Evolutionary conservation across 2,113 vertebrate species (phyloP).

Genomic region (Sitta europaea): DNA sequence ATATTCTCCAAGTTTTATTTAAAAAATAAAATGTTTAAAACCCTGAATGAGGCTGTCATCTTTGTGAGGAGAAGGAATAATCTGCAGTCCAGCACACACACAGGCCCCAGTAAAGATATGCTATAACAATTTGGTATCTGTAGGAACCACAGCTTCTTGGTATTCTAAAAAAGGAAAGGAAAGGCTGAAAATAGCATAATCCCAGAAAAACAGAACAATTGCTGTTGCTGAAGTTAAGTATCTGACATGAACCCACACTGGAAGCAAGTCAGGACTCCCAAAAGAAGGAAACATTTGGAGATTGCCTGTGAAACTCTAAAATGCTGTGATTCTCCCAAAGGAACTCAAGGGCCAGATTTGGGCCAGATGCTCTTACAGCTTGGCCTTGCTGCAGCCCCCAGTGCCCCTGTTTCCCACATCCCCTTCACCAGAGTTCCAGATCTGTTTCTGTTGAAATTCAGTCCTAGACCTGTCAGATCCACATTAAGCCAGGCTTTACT

Average conservation of each 20-base stretch:
- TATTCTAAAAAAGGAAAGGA: not conserved
- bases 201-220: conserved; percentile 16
- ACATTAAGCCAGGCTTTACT: not conserved
- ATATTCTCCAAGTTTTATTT: not conserved
- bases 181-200: conserved; percentile 9
- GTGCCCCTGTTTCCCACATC: not conserved
- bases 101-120: not conserved
- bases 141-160: not conserved
- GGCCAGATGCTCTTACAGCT: not conserved
- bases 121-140: not conserved
- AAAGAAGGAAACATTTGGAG: not conserved
- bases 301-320: not conserved
- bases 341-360: not conserved
- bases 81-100: not conserved
- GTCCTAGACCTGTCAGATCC: not conserved
- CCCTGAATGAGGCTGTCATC: not conserved
- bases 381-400: not conserved
- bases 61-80: not conserved
- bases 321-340: not conserved
- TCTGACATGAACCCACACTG: not conserved
- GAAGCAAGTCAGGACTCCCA: not conserved
- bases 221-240: not conserved
- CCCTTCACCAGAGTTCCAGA: not conserved
- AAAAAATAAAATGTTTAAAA: not conserved
- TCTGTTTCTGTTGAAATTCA: not conserved